Percentiles rank a stretch among this genome's conserved stretches.
phyloP scores from a whole-genome alignment of 2,888 invertebrate genomes.

The Syrista parreyssii region DNA sequence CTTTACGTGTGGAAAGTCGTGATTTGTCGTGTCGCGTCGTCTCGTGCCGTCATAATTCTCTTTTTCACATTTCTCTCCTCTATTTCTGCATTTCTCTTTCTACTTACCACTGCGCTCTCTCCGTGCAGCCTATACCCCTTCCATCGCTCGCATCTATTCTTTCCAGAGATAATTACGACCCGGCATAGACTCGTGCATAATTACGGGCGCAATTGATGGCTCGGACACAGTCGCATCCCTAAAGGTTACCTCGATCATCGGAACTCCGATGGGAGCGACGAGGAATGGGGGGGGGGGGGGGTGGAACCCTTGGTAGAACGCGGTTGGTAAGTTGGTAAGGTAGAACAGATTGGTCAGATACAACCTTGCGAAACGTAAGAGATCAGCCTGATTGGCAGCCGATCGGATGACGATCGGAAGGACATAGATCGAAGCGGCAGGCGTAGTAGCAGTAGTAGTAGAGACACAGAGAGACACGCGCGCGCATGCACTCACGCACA shows the following conservation, averaged over 20 bases:
- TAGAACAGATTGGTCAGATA: background rate
- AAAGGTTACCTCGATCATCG: background rate
- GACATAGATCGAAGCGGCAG: background rate
- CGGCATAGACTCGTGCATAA: background rate
- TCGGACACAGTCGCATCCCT: background rate
- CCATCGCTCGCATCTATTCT: background rate
- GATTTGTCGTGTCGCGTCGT: background rate
- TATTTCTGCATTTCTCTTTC: constrained; percentile 7
- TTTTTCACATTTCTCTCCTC: constrained; percentile 12
- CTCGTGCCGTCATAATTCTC: constrained; percentile 9
- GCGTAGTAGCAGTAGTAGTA: background rate
- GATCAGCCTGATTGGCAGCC: background rate
- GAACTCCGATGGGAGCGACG: background rate
- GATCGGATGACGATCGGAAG: background rate
- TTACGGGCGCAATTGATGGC: background rate
- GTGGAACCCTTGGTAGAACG: background rate
- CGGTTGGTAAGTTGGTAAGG: background rate
- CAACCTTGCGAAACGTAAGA: background rate
- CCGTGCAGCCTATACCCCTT: background rate
- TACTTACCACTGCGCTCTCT: background rate
- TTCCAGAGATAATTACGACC: background rate
- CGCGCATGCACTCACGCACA: constrained; percentile 27
- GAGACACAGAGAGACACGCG: background rate
- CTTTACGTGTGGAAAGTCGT: constrained; percentile 22
- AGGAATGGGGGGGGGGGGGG: background rate